Evolutionary conservation across 2,888 invertebrate genomes (phyloP).

Genomic region (Chrysolina americana): DNA sequence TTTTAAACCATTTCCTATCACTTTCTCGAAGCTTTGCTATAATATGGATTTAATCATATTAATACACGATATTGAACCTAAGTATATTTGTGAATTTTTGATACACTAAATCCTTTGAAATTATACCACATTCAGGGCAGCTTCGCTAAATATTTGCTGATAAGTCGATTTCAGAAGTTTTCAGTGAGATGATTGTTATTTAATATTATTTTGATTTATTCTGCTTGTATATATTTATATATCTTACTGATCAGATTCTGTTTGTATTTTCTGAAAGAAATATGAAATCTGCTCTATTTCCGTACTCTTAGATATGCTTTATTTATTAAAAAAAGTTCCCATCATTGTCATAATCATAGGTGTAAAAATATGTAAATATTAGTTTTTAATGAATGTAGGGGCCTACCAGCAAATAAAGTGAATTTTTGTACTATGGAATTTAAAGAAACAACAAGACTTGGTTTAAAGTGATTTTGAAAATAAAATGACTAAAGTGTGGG

Average conservation of each 20-base stretch:
- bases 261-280: neutral
- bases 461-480: slow-evolving; percentile 56
- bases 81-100: too few relatives aligned
- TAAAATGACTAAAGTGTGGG: slow-evolving; percentile 38
- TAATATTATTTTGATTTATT: neutral
- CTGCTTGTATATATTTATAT: slow-evolving; percentile 4
- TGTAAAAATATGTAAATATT: slow-evolving; percentile 49
- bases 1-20: too few relatives aligned
- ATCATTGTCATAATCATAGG: slow-evolving; percentile 27
- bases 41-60: too few relatives aligned
- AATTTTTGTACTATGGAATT: slow-evolving; percentile 56
- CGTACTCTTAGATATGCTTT: slow-evolving; percentile 2
- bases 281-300: neutral
- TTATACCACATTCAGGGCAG: too few relatives aligned
- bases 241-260: neutral
- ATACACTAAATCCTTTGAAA: too few relatives aligned
- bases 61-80: too few relatives aligned
- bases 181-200: neutral
- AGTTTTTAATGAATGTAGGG: slow-evolving; percentile 45
- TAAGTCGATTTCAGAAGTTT: neutral
- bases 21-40: too few relatives aligned
- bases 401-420: slow-evolving; percentile 56
- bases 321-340: slow-evolving; percentile 17
- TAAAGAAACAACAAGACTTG: slow-evolving; percentile 60
- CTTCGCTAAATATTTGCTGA: too few relatives aligned